Conservation (phyloP, 1,140 invertebrate species). For the Drosophila erecta region DNA sequence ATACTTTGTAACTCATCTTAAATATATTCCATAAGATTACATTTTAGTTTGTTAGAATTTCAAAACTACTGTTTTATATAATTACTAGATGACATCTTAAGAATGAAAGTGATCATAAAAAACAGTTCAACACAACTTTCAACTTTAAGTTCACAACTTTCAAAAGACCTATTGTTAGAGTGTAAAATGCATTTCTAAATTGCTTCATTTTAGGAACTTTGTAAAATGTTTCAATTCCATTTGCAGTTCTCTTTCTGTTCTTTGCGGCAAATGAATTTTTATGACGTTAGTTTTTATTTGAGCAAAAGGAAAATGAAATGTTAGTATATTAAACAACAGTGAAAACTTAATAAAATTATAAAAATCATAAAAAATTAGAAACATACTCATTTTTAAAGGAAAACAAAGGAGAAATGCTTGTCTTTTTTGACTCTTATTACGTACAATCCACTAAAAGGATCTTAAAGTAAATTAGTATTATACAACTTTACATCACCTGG, state of each 20-base stretch:
- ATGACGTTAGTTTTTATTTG: conserved; percentile 37
- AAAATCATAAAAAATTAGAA: conserved; percentile 19
- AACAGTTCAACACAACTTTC: too few species aligned
- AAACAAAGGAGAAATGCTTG: not conserved
- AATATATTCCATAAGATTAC: too few species aligned
- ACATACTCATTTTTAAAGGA: too few species aligned
- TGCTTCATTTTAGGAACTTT: conserved; percentile 18
- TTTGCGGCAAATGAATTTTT: conserved; percentile 38
- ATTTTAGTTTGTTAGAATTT: too few species aligned
- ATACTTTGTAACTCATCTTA: too few species aligned
- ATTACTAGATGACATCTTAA: not conserved
- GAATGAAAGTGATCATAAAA: not conserved
- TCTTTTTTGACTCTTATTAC: not conserved
- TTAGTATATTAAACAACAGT: conserved; percentile 2
- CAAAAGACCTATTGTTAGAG: not conserved
- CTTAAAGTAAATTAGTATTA: conserved; percentile 9
- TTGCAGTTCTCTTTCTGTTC: conserved; percentile 1
- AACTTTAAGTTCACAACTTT: not conserved
- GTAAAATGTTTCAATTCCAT: not conserved
- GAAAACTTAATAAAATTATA: conserved; percentile 22
- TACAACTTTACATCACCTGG: not conserved
- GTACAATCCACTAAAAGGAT: not conserved
- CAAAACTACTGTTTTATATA: too few species aligned
- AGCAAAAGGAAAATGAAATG: conserved; percentile 9
- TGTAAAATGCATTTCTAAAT: conserved; percentile 5